phyloP scores from a whole-genome alignment of 2,797 vertebrate genomes.

The Chaenodraco wilsoni region DNA sequence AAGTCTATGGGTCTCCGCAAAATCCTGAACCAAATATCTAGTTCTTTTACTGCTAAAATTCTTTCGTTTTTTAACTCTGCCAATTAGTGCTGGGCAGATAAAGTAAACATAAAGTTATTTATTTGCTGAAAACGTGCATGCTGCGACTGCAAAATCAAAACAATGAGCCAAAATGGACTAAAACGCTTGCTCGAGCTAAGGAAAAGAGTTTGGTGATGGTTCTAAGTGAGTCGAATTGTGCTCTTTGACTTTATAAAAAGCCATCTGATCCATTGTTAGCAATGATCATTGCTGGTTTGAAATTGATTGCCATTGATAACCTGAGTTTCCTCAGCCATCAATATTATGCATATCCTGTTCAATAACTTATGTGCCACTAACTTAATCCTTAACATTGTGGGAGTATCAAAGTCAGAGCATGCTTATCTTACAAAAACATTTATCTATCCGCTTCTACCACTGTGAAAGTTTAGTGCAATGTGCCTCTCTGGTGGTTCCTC shows the following conservation, averaged over 20 bases:
- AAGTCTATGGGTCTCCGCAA: not conserved
- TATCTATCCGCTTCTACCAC: not conserved
- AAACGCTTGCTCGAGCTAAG: not conserved
- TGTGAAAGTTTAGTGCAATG: not conserved
- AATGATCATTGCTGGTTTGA: not conserved
- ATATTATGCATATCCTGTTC: not conserved
- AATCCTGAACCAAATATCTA: not conserved
- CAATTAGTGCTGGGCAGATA: not conserved
- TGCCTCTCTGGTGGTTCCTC: slow-evolving; percentile 10
- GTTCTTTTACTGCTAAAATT: not conserved
- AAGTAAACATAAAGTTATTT: not conserved
- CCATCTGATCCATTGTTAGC: not conserved
- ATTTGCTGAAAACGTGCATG: not conserved
- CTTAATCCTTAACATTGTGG: not conserved
- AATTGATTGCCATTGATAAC: not conserved
- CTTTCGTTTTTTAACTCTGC: no score
- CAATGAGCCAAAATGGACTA: not conserved
- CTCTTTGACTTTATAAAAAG: not conserved
- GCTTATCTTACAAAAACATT: not conserved
- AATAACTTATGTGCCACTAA: not conserved
- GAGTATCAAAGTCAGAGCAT: not conserved
- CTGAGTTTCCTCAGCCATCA: not conserved
- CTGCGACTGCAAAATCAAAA: not conserved
- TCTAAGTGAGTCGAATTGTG: not conserved
- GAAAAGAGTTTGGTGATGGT: not conserved